Percentiles rank a stretch among this genome's conserved stretches.
These are phyloP conservation scores for Gasterosteus nipponicus DNA, from an alignment of 2,113 vertebrate species.

Conservation along the genomic window DNA sequence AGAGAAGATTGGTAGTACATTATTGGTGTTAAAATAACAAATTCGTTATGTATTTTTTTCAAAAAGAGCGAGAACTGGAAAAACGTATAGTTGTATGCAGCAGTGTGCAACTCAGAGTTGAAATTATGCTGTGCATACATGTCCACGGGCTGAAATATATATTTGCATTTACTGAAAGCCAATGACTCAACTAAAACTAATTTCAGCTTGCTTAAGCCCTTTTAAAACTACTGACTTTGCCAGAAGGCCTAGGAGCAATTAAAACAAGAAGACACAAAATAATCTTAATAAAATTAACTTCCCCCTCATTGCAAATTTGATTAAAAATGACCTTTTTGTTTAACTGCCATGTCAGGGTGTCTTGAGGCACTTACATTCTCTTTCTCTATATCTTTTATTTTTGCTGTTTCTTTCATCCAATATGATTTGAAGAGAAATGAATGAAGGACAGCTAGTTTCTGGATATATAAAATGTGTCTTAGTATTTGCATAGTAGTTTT, in stretches of 20 bases:
- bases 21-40: not conserved
- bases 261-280: not conserved
- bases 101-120: not conserved
- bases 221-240: conserved; percentile 21
- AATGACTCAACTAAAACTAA: not conserved
- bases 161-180: not conserved
- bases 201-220: not conserved
- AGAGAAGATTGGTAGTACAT: not conserved
- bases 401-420: not conserved
- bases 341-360: not conserved
- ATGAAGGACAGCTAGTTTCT: not conserved
- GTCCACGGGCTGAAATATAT: not conserved
- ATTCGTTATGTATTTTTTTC: not conserved
- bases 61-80: not conserved
- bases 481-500: conserved; percentile 12
- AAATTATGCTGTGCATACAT: not conserved
- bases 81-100: not conserved
- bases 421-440: not conserved
- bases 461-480: not conserved
- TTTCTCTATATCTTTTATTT: not conserved
- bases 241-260: not conserved
- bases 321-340: not conserved
- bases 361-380: not conserved
- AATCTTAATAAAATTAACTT: not conserved
- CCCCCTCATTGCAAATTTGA: not conserved